phyloP scores from a whole-genome alignment of 1,140 invertebrate genomes.

The Varroa destructor region DNA sequence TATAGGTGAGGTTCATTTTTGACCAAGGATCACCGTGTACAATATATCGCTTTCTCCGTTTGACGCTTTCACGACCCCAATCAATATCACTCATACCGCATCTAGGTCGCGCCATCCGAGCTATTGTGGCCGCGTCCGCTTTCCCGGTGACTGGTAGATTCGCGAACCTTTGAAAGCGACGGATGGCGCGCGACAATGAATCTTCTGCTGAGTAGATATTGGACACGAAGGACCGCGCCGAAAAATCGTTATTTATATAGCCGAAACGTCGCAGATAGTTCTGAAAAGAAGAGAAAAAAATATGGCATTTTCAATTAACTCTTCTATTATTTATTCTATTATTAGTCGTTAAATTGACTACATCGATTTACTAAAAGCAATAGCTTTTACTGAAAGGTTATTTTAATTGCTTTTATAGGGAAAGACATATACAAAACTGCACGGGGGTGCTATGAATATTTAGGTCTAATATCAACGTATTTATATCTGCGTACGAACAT shows the following conservation, averaged over 20 bases:
- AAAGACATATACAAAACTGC: too few species aligned
- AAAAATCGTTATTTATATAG: background rate
- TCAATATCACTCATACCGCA: constrained; percentile 12
- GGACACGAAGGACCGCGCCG: background rate
- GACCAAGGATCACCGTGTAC: constrained; percentile 21
- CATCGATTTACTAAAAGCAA: too few species aligned
- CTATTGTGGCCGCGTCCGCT: background rate
- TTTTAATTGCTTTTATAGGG: too few species aligned
- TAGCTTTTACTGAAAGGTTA: too few species aligned
- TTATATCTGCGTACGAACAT: too few species aligned
- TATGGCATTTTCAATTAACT: too few species aligned
- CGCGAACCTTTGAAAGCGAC: background rate
- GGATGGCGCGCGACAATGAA: background rate
- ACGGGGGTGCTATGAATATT: too few species aligned
- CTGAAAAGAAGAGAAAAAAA: background rate
- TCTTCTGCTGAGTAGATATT: background rate
- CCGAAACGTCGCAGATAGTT: background rate
- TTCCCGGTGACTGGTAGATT: background rate
- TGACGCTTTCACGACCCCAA: background rate
- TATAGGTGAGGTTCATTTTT: background rate
- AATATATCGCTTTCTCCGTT: background rate
- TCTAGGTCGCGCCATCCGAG: background rate
- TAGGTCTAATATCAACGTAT: too few species aligned
- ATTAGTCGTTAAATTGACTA: too few species aligned
- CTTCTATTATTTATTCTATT: too few species aligned